phyloP scores from a whole-genome alignment of 2,113 vertebrate species.

The Mesitornis unicolor region DNA sequence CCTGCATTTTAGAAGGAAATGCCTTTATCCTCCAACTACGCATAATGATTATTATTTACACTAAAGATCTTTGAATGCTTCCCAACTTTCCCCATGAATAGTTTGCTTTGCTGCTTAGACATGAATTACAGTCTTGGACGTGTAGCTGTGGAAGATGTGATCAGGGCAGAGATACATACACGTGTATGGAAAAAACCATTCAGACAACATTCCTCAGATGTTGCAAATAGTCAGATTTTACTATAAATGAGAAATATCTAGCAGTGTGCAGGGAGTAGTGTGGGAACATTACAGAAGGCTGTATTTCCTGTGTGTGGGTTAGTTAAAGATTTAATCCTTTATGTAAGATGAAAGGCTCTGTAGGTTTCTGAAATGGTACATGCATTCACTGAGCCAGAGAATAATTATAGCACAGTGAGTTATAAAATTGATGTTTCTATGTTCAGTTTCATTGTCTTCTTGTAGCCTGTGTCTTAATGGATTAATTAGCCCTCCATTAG shows the following conservation, averaged over 20 bases:
- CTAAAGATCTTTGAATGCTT: not conserved
- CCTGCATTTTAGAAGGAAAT: not conserved
- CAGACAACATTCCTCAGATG: not conserved
- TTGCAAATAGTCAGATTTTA: conserved; percentile 13
- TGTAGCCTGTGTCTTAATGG: conserved; percentile 66
- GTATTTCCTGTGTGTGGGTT: conserved; percentile 58
- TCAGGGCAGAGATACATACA: not conserved
- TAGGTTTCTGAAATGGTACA: conserved; percentile 57
- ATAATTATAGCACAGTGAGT: conserved; percentile 70
- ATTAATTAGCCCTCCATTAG: conserved; percentile 71
- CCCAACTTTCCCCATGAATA: not conserved
- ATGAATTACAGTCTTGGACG: not conserved
- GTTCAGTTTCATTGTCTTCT: conserved; percentile 68
- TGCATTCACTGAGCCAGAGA: conserved; percentile 55
- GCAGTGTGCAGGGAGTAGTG: not conserved
- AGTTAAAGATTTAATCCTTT: conserved; percentile 68
- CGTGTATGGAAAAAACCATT: not conserved
- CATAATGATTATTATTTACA: not conserved
- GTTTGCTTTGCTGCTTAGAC: not conserved
- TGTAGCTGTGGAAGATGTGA: not conserved
- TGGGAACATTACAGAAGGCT: conserved; percentile 32
- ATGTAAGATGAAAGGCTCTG: conserved; percentile 60
- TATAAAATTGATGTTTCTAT: conserved; percentile 68
- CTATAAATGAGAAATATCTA: conserved; percentile 18
- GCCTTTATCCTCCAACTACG: not conserved